Percentiles rank a stretch among this genome's conserved stretches.
Evolutionary conservation across 2,888 invertebrate species (phyloP).

Genomic region (Tipula lateralis): DNA sequence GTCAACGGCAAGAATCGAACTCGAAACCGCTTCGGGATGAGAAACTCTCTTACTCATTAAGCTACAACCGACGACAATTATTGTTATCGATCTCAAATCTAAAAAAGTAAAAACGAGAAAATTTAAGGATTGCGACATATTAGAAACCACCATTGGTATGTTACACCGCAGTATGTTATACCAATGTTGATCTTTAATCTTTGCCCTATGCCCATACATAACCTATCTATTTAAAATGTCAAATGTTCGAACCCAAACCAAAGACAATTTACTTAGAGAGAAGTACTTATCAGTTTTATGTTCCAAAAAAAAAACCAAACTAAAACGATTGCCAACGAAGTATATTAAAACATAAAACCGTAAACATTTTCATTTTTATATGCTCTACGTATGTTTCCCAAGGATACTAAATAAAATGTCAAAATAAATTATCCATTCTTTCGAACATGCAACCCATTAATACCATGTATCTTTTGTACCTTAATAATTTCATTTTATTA

Average conservation of each 20-base stretch:
- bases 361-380: constrained; percentile 3
- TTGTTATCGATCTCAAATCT: too few relatives aligned
- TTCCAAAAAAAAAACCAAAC: neutral
- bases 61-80: too few relatives aligned
- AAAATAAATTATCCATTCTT: constrained; percentile 15
- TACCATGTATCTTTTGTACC: constrained; percentile 19
- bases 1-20: too few relatives aligned
- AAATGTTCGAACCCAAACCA: neutral
- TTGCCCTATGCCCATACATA: too few relatives aligned
- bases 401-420: constrained; percentile 24
- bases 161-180: too few relatives aligned
- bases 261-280: neutral
- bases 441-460: constrained; percentile 11
- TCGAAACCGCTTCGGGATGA: too few relatives aligned
- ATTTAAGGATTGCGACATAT: too few relatives aligned
- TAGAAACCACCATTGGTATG: too few relatives aligned
- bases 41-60: too few relatives aligned
- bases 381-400: neutral
- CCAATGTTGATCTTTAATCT: neutral
- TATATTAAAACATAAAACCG: constrained; percentile 3
- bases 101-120: too few relatives aligned
- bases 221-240: neutral
- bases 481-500: constrained; percentile 24
- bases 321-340: neutral
- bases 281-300: neutral